Evolutionary conservation across 92 coral and sea anemone genomes (phyloP), one percentile per base, ranked within the genome.

Genomic region (Heteractis magnifica): DNA sequence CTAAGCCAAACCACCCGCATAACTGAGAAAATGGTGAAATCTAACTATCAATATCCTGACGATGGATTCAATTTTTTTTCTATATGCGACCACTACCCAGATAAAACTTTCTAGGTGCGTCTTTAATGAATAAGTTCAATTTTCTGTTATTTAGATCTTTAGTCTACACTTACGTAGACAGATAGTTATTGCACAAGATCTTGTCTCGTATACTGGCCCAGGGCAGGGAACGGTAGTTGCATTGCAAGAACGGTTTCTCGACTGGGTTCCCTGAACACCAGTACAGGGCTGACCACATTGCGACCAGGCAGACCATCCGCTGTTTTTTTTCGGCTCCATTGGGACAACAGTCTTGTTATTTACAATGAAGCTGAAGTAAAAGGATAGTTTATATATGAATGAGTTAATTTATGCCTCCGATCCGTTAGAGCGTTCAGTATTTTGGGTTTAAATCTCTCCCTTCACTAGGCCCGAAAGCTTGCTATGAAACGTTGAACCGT

Each of bases 251-350:
- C 88, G 81, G 58, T 85, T 78, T 48, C 88, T 79, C 14, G 72
- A 70, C 79, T 85, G 88, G 21, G 79, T 23, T 50, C 82, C 82
- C 53, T 60, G 83, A 76, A 10, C 18, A 4, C 81, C 82, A 13
- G 41, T 18, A 60, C 90, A 89, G 16, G 87, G 84, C 53, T 77
- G 92, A 19, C 81, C 84, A 74, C 92, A 89, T 3, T 81, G 78
- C 49, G 92, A 82, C 90, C 90, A 88, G 56, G 81, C 19, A 49
- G 87, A 83, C 92, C 92, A 89, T 51, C 20, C 74, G 23, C 76
- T 34, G 77, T 41, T 60, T n/a, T 64, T 56, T 52, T 58, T 53
- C 26, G 20, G 12, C 26, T 85, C 88, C 71, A 60, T 79, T 51
- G 81, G 76, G 19, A 85, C 83, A 7, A 71, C 44, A 14, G 88